phyloP scores from a whole-genome alignment of 2,888 invertebrate species.

The Syritta pipiens region DNA sequence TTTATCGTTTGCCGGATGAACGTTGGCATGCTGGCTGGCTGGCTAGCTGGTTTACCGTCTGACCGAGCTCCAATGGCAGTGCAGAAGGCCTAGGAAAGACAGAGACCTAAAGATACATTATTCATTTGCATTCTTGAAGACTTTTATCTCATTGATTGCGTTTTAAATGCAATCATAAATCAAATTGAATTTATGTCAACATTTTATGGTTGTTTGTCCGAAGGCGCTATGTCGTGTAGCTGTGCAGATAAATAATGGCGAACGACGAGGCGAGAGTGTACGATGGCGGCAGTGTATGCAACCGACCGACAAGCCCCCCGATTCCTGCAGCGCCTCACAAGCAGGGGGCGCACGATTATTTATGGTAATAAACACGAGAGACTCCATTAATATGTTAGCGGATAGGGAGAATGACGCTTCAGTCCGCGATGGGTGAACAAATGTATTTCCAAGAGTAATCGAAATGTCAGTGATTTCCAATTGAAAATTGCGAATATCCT shows the following conservation, averaged over 20 bases:
- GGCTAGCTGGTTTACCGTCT: slow-evolving; percentile 29
- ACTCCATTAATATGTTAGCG: slow-evolving; percentile 61
- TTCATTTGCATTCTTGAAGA: slow-evolving; percentile 64
- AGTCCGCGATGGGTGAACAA: slow-evolving; percentile 18
- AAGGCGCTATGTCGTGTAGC: slow-evolving; percentile 74
- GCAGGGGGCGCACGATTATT: slow-evolving; percentile 59
- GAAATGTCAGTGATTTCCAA: slow-evolving; percentile 73
- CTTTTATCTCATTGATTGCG: slow-evolving; percentile 73
- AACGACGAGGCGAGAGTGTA: slow-evolving; percentile 21
- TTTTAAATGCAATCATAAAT: slow-evolving; percentile 76
- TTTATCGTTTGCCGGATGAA: slow-evolving; percentile 49
- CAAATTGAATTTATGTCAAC: slow-evolving; percentile 76
- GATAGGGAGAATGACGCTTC: background rate
- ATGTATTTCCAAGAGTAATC: slow-evolving; percentile 70
- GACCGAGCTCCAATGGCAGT: slow-evolving; percentile 23
- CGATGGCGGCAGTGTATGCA: slow-evolving; percentile 9
- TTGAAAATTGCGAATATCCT: slow-evolving; percentile 73
- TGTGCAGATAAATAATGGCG: slow-evolving; percentile 72
- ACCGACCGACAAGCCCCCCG: slow-evolving; percentile 12
- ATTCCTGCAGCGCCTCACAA: slow-evolving; percentile 37
- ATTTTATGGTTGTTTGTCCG: slow-evolving; percentile 74
- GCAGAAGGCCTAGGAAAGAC: slow-evolving; percentile 3
- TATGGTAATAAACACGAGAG: slow-evolving; percentile 60
- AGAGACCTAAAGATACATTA: slow-evolving; percentile 43
- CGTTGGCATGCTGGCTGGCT: slow-evolving; percentile 35